These are phyloP conservation scores for Euura saliciscinereae DNA, from an alignment of 1,140 invertebrate species.

Conservation along the genomic window DNA sequence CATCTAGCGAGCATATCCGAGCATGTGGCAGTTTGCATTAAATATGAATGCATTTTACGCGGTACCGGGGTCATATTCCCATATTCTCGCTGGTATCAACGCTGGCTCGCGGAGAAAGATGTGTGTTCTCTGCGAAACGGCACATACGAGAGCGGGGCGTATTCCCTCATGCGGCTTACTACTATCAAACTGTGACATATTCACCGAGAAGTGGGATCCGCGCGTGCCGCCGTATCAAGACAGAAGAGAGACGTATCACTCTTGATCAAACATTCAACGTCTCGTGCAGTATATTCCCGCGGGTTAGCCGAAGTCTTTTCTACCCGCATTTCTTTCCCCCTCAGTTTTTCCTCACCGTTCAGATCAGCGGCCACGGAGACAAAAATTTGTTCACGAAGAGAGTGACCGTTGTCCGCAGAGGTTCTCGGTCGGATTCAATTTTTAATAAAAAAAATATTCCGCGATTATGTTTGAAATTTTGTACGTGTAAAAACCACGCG, in stretches of 20 bases:
- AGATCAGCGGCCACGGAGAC: no score
- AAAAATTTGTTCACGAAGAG: not conserved
- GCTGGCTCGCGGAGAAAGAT: not conserved
- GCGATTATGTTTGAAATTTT: no score
- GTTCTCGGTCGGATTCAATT: not conserved
- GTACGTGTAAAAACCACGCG: not conserved
- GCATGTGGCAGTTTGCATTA: conserved; percentile 39
- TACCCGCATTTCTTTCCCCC: conserved; percentile 11
- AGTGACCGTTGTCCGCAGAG: not conserved
- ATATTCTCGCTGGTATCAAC: not conserved
- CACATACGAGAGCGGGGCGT: not conserved
- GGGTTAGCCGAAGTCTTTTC: no score
- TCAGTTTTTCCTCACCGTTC: conserved; percentile 12
- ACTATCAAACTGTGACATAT: conserved; percentile 10
- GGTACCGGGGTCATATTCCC: conserved; percentile 31
- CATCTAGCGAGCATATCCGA: conserved; percentile 42
- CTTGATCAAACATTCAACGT: no score
- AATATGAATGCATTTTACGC: conserved; percentile 53
- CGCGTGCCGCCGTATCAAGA: not conserved
- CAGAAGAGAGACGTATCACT: conserved; percentile 23
- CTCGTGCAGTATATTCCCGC: no score
- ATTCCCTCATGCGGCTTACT: not conserved
- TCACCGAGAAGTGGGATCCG: not conserved
- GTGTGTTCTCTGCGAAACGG: no score
- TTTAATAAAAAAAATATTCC: no score